Base-by-base conservation (phyloP, 2,888 invertebrate genomes). In the Conops quadrifasciatus region DNA sequence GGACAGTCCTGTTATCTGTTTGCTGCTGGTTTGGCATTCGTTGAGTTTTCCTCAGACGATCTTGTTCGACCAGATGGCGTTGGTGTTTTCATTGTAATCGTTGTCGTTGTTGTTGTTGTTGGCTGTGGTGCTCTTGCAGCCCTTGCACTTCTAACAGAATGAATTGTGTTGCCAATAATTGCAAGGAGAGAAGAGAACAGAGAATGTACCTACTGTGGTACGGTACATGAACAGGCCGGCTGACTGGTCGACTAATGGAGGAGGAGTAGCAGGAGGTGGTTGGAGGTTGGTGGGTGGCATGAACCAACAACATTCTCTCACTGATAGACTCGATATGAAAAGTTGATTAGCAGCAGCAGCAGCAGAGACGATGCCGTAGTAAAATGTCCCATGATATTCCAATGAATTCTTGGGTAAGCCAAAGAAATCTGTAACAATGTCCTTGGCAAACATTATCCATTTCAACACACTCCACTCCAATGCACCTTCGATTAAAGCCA, bases 51-150 rank as follows among this genome's bases (percentile, higher is more conserved):
- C 45, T 67, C 43, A 26, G 45, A 49, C 62, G 51, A 68, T 68
- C 60, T 56, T 68, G 68, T 68, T 62, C 62, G 51, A 36, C 60
- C 68, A 68, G 60, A 60, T 68, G 68, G 36, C 51, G 68, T 24
- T 24, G 15, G 49, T 51, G 36, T 9, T 62, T 47, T 21, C 15
- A 45, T 62, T 60, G 16, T 30, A 19, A n/a, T 68, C 49, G 51
- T 28, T 60, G 30, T 47, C 19, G 62, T 53, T 53, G 7, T 36
- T 53, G 56, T 16, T 47, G 43, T 26, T 65, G 49, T 24, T 63
- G 63, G 62, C 53, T 56, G 45, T 43, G 58, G n/a, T 49, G 7
- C n/a, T 11, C 3, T 3, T 49, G n/a, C 4, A 49, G 11, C 5
- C 43, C 53, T 15, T 15, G 24, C 2, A 26, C 51, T 53, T 30